A percentile compares a stretch with the other conserved stretches of the same genome.
Evolutionary conservation across 2,888 invertebrate species (phyloP).

Genomic region (Cordylochernes scorpioides): DNA sequence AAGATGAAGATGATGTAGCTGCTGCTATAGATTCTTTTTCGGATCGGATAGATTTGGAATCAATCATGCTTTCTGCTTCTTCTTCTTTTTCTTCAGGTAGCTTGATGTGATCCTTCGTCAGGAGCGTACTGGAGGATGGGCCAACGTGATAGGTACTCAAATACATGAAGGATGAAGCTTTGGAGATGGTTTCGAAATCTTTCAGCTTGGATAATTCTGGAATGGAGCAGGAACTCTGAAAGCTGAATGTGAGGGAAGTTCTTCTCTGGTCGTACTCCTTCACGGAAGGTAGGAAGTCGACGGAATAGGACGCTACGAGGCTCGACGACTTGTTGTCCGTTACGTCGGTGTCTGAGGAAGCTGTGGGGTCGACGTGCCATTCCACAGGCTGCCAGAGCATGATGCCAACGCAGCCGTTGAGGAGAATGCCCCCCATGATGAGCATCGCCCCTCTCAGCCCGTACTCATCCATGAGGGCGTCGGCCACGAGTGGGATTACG

Average conservation of each 20-base stretch:
- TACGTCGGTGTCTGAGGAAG: too few relatives aligned
- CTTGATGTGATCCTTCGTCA: constrained; percentile 7
- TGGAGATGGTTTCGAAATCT: too few relatives aligned
- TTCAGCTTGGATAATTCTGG: too few relatives aligned
- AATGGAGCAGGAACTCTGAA: too few relatives aligned
- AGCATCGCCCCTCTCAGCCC: constrained; percentile 11
- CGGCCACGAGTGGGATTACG: constrained; percentile 11
- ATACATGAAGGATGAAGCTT: constrained; percentile 10
- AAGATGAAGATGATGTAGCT: too few relatives aligned
- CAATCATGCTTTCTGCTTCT: constrained; percentile 1
- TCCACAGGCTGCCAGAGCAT: constrained; percentile 24
- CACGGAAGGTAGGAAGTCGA: too few relatives aligned
- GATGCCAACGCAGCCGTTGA: constrained; percentile 20
- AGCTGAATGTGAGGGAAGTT: too few relatives aligned
- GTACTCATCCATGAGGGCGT: constrained; percentile 9
- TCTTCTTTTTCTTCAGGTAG: constrained; percentile 1
- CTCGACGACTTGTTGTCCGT: too few relatives aligned
- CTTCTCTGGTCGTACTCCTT: too few relatives aligned
- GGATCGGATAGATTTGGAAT: not conserved
- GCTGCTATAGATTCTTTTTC: too few relatives aligned
- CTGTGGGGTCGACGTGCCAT: constrained; percentile 6
- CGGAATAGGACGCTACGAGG: too few relatives aligned
- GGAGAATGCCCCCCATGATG: constrained; percentile 10
- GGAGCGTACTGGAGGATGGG: constrained; percentile 9
- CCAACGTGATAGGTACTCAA: constrained; percentile 11